phyloP scores from a whole-genome alignment of 2,888 invertebrate species.

The Nomada hirtipes region DNA sequence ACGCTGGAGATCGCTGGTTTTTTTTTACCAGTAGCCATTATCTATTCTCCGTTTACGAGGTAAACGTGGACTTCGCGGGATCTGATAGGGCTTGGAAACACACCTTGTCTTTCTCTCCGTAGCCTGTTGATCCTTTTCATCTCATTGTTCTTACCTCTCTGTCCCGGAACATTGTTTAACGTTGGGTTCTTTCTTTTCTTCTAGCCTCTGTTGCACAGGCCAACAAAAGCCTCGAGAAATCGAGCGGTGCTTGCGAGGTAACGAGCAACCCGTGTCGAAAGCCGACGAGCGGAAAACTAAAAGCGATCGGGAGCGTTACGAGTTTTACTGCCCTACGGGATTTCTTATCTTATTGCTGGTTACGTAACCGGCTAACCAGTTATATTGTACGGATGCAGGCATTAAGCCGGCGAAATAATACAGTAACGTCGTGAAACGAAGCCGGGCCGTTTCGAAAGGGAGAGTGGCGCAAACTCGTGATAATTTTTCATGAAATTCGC shows the following conservation, averaged over 20 bases:
- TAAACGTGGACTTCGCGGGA: constrained; percentile 54
- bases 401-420: constrained; percentile 68
- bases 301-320: constrained; percentile 68
- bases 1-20: constrained; percentile 1
- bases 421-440: constrained; percentile 54
- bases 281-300: constrained; percentile 64
- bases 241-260: constrained; percentile 67
- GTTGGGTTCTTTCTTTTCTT: constrained; percentile 19
- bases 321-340: constrained; percentile 74
- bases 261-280: constrained; percentile 56
- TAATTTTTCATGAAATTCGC: constrained; percentile 60
- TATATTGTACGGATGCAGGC: constrained; percentile 70
- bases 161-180: not conserved
- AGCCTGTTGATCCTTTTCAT: constrained; percentile 13
- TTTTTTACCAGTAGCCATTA: constrained; percentile 55
- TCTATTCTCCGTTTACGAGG: constrained; percentile 68
- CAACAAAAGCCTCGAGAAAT: constrained; percentile 60
- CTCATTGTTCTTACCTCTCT: constrained; percentile 31
- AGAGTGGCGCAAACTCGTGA: constrained; percentile 49
- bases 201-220: not conserved
- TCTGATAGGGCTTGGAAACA: constrained; percentile 63
- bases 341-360: constrained; percentile 71
- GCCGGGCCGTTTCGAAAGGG: constrained; percentile 49
- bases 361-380: constrained; percentile 67
- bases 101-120: constrained; percentile 42